A percentile compares a stretch with the other conserved stretches of the same genome.
Evolutionary conservation across 2,888 invertebrate genomes (phyloP).

Genomic region (Lasioglossum lativentre): DNA sequence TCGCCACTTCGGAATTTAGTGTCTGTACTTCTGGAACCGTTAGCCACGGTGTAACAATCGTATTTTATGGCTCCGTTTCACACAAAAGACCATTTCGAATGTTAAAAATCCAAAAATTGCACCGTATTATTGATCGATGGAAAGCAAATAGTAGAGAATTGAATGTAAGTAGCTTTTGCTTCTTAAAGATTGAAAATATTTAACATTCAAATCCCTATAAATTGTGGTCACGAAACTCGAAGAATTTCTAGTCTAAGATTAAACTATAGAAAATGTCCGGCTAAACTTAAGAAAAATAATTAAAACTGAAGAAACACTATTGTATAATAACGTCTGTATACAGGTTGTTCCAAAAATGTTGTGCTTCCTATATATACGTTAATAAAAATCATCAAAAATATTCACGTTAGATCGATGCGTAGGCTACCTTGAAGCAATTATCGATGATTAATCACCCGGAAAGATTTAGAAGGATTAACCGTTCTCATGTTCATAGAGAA

Average conservation of each 20-base stretch:
- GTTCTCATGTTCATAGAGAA: neutral
- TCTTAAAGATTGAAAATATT: neutral
- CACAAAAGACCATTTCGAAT: neutral
- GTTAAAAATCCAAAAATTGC: neutral
- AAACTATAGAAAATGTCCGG: too few species aligned
- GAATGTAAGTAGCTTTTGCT: neutral
- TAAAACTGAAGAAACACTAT: too few species aligned
- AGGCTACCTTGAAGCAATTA: neutral
- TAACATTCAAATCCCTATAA: neutral
- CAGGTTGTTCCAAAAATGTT: too few species aligned
- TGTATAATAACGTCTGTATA: too few species aligned
- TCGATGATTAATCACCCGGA: neutral
- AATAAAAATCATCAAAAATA: neutral
- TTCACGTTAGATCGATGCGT: neutral
- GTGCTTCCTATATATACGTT: too few species aligned
- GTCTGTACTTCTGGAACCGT: neutral
- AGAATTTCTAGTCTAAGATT: too few species aligned
- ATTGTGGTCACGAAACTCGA: neutral
- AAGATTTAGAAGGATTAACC: neutral
- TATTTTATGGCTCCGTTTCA: neutral
- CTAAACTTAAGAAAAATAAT: too few species aligned
- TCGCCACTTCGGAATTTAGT: conserved; percentile 28
- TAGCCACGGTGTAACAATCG: neutral
- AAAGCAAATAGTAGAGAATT: neutral
- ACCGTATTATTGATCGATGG: neutral